Evolutionary conservation across 2,888 invertebrate genomes (phyloP).

Genomic region (Ferdinandea cuprea): DNA sequence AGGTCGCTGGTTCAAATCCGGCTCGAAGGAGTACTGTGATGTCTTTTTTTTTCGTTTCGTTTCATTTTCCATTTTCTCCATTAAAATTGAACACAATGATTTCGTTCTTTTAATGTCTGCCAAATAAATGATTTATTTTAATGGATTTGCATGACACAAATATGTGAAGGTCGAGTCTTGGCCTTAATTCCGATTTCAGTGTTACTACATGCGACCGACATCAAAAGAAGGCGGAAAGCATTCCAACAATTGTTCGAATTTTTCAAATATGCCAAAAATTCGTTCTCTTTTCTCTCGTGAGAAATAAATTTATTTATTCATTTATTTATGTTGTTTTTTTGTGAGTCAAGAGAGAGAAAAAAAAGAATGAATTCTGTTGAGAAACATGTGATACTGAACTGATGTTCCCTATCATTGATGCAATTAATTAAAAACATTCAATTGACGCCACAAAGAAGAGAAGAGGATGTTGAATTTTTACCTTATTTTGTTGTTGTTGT

Average conservation of each 20-base stretch:
- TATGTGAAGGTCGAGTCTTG: constrained; percentile 49
- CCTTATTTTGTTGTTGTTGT: neutral
- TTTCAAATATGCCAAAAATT: constrained; percentile 24
- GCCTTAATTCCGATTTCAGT: constrained; percentile 19
- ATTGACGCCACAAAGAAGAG: constrained; percentile 12
- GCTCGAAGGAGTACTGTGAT: constrained; percentile 84
- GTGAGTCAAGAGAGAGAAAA: neutral
- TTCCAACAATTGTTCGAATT: constrained; percentile 40
- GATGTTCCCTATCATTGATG: constrained; percentile 3
- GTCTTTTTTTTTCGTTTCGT: constrained; percentile 30
- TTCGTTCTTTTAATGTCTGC: no score
- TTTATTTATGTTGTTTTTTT: neutral
- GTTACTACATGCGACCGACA: constrained; percentile 45
- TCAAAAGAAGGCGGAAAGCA: constrained; percentile 70
- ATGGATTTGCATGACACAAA: constrained; percentile 20
- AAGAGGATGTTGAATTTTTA: neutral
- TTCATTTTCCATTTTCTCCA: no score
- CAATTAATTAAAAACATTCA: neutral
- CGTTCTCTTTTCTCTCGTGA: neutral
- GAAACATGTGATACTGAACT: constrained; percentile 9
- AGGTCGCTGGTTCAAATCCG: constrained; percentile 89
- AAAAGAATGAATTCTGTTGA: no score
- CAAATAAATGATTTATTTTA: neutral
- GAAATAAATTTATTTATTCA: no score
- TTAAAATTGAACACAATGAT: no score